These are phyloP conservation scores for Zaprionus nigranus DNA, from an alignment of 1,140 invertebrate species.

Conservation along the genomic window DNA sequence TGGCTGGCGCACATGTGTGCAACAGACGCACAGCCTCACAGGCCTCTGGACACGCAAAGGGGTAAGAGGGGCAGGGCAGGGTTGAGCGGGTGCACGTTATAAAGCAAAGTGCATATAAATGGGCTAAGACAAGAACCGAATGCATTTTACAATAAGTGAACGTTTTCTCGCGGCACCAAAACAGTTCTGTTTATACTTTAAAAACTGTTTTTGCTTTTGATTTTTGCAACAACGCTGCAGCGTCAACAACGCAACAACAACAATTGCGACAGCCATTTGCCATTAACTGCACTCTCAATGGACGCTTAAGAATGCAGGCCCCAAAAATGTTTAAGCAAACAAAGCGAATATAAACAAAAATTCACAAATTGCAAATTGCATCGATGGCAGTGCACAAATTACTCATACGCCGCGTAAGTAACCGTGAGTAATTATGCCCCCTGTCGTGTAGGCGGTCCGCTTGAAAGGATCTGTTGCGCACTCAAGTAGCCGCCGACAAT, in stretches of 20 bases:
- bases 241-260: constrained; percentile 6
- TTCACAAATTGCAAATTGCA: constrained; percentile 14
- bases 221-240: constrained; percentile 10
- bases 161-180: constrained; percentile 41
- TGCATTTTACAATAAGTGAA: constrained; percentile 76
- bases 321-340: constrained; percentile 73
- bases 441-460: constrained; percentile 30
- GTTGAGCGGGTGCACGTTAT: constrained; percentile 44
- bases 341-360: constrained; percentile 30
- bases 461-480: constrained; percentile 60
- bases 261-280: constrained; percentile 42
- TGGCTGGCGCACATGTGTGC: constrained; percentile 74
- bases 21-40: constrained; percentile 56
- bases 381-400: constrained; percentile 60
- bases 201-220: constrained; percentile 54
- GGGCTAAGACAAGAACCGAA: constrained; percentile 62
- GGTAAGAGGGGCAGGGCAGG: neutral
- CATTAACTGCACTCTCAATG: constrained; percentile 78
- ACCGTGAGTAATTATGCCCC: constrained; percentile 56
- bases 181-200: constrained; percentile 79
- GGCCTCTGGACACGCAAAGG: constrained; percentile 4
- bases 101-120: constrained; percentile 75
- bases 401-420: constrained; percentile 67
- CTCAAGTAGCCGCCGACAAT: constrained; percentile 63
- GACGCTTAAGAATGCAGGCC: constrained; percentile 72